A percentile compares a stretch with the other conserved stretches of the same genome.
Evolutionary conservation across 2,888 invertebrate genomes (phyloP).

Genomic region (Drosophila nr. perissopoda): DNA sequence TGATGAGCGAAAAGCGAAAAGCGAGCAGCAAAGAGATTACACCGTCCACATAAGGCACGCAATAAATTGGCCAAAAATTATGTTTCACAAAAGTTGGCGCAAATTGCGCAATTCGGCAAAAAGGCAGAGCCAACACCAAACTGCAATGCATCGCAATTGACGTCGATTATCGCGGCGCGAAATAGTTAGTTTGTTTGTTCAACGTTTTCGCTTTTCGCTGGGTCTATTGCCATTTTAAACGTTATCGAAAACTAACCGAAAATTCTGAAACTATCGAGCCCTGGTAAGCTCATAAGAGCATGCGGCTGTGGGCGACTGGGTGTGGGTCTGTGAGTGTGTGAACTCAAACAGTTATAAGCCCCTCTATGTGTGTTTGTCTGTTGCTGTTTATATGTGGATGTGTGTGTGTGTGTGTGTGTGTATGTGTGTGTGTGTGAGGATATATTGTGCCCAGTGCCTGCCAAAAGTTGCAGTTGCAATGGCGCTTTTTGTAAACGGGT

Average conservation of each 20-base stretch:
- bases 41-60: slow-evolving; percentile 56
- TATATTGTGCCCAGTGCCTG: slow-evolving; percentile 35
- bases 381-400: slow-evolving; percentile 1
- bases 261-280: slow-evolving; percentile 71
- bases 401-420: not conserved
- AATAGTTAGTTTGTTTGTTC: slow-evolving; percentile 76
- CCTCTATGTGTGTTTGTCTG: slow-evolving; percentile 14
- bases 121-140: slow-evolving; percentile 10
- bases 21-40: slow-evolving; percentile 25
- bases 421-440: slow-evolving; percentile 4
- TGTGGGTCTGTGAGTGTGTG: slow-evolving; percentile 12
- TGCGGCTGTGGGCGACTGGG: slow-evolving; percentile 17
- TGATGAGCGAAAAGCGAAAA: slow-evolving; percentile 24
- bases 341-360: slow-evolving; percentile 60
- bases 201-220: slow-evolving; percentile 48
- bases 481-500: slow-evolving; percentile 69
- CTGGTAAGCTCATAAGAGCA: slow-evolving; percentile 26
- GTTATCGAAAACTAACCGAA: slow-evolving; percentile 77
- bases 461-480: slow-evolving; percentile 66
- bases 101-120: slow-evolving; percentile 75
- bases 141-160: slow-evolving; percentile 68
- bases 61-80: slow-evolving; percentile 71
- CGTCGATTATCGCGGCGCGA: slow-evolving; percentile 75
- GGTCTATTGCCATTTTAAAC: slow-evolving; percentile 76
- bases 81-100: slow-evolving; percentile 74